phyloP scores from a whole-genome alignment of 2,113 vertebrate species.

The Lucifuga dentata region DNA sequence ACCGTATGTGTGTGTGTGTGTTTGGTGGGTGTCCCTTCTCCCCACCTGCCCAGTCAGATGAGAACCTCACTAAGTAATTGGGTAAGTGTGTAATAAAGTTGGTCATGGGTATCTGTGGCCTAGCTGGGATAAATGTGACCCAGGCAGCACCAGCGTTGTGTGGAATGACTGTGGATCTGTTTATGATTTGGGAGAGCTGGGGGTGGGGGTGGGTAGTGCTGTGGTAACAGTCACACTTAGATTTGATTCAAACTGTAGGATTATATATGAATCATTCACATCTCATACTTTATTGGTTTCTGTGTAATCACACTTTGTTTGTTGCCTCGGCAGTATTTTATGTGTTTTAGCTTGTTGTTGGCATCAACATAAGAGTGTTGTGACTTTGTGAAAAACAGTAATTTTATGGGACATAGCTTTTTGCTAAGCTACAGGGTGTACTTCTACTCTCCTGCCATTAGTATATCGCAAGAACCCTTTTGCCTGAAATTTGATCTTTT shows the following conservation, averaged over 20 bases:
- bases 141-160: constrained; percentile 46
- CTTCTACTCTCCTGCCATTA: constrained; percentile 12
- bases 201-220: constrained; percentile 8
- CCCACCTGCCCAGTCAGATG: constrained; percentile 35
- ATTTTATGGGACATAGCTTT: constrained; percentile 26
- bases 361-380: too few relatives aligned
- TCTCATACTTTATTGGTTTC: constrained; percentile 49
- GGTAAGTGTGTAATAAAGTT: constrained; percentile 77
- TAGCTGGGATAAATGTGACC: constrained; percentile 61
- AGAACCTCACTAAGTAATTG: constrained; percentile 64
- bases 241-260: constrained; percentile 44
- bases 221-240: constrained; percentile 42
- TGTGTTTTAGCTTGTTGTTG: constrained; percentile 28
- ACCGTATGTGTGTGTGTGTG: constrained; percentile 20
- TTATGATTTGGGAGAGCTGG: constrained; percentile 55
- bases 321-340: too few relatives aligned
- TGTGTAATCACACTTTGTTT: constrained; percentile 38
- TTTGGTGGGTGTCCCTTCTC: constrained; percentile 8
- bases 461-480: constrained; percentile 7
- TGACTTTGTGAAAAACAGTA: neutral
- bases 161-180: constrained; percentile 61
- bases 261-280: constrained; percentile 58
- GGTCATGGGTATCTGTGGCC: constrained; percentile 76
- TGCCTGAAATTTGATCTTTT: constrained; percentile 56
- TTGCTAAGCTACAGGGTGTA: constrained; percentile 19